A percentile compares a stretch with the other conserved stretches of the same genome.
Evolutionary conservation across 2,797 vertebrate genomes (phyloP).

Genomic region (Gorsachius magnificus): DNA sequence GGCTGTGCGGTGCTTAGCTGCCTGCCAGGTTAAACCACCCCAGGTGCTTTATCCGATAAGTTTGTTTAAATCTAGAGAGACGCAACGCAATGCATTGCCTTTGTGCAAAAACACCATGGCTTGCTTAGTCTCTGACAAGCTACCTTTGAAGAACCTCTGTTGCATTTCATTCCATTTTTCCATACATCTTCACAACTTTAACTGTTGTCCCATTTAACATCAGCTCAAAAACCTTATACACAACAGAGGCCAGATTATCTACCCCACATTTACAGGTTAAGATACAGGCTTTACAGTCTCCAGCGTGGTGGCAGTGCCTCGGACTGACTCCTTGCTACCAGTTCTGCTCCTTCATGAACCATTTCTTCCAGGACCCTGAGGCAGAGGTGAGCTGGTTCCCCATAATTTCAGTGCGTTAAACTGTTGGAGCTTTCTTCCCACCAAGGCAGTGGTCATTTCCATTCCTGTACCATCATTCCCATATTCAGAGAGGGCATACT

Average conservation of each 20-base stretch:
- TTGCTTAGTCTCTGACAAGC: background rate
- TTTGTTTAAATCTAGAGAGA: constrained; percentile 7
- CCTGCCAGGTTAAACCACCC: too few relatives aligned
- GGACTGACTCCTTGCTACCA: background rate
- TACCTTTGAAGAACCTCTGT: background rate
- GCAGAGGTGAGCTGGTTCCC: background rate
- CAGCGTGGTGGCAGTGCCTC: background rate
- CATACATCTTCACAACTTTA: background rate
- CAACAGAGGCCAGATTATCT: background rate
- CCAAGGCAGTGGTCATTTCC: background rate
- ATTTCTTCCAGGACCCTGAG: background rate
- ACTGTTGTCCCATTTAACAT: background rate
- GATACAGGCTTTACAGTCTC: background rate
- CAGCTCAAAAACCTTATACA: background rate
- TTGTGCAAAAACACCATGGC: background rate
- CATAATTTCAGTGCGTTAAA: background rate
- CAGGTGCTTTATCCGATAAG: background rate
- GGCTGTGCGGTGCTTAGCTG: too few relatives aligned
- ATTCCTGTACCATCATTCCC: background rate
- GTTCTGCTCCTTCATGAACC: background rate
- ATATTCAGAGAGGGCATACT: background rate
- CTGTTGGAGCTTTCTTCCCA: background rate
- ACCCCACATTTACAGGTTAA: background rate
- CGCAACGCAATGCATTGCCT: background rate
- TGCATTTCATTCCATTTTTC: background rate